phyloP scores from a whole-genome alignment of 2,797 vertebrate species.

The Tamandua tetradactyla region DNA sequence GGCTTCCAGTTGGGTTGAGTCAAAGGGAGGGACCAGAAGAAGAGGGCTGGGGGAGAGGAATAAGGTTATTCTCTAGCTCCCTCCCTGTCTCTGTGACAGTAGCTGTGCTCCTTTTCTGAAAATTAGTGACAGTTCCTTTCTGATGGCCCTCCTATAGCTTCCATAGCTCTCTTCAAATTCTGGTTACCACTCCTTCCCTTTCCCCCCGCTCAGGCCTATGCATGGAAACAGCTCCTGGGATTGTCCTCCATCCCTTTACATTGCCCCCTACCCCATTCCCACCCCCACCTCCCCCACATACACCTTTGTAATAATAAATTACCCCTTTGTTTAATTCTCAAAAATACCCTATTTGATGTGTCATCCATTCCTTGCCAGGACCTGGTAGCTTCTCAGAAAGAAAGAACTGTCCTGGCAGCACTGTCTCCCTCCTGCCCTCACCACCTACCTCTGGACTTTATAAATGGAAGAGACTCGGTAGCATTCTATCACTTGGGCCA shows the following conservation, averaged over 20 bases:
- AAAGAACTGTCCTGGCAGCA: too few species aligned
- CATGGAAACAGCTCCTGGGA: too few species aligned
- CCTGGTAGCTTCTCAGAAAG: neutral
- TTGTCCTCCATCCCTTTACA: neutral
- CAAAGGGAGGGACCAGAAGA: neutral
- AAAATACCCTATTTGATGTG: neutral
- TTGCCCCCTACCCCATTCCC: too few species aligned
- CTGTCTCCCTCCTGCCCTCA: neutral
- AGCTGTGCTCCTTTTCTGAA: neutral
- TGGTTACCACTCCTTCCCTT: fast-evolving
- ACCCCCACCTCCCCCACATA: too few species aligned
- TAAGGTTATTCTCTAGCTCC: neutral
- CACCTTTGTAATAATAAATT: neutral
- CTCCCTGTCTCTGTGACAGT: too few species aligned
- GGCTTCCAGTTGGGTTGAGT: neutral
- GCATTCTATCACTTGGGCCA: neutral
- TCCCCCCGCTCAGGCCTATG: neutral
- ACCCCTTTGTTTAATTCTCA: neutral
- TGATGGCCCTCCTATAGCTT: fast-evolving
- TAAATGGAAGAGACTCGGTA: fast-evolving
- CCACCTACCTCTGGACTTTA: neutral
- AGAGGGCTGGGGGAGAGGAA: neutral
- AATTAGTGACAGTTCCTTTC: neutral
- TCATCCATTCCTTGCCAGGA: neutral
- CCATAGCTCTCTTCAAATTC: neutral